A percentile compares a stretch with the other conserved stretches of the same genome.
Evolutionary conservation across 2,888 invertebrate species (phyloP).

Genomic region (Parnassius orleans): DNA sequence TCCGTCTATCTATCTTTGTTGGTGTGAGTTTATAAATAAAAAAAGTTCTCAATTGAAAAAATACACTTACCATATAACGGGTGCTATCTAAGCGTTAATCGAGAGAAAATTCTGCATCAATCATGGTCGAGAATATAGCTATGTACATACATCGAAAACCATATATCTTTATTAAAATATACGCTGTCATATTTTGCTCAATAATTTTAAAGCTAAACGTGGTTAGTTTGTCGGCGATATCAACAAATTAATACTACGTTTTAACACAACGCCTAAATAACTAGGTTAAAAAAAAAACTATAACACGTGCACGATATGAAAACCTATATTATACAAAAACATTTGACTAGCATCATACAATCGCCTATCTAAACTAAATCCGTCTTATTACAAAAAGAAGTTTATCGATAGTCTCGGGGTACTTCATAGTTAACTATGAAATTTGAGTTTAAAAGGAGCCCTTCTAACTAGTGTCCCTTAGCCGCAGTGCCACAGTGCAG

Average conservation of each 20-base stretch:
- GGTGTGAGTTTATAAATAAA: no score
- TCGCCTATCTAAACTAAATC: slow-evolving; percentile 10
- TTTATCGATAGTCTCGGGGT: no score
- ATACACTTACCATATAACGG: neutral
- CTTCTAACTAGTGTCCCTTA: no score
- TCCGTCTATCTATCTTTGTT: no score
- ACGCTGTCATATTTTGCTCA: slow-evolving; percentile 8
- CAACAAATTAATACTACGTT: slow-evolving; percentile 2
- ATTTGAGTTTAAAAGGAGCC: no score
- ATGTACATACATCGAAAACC: slow-evolving; percentile 8
- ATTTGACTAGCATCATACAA: slow-evolving; percentile 4
- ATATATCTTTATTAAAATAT: slow-evolving; percentile 20
- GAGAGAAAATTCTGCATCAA: neutral
- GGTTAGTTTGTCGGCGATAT: neutral
- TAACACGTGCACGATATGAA: neutral
- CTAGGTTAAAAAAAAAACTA: neutral
- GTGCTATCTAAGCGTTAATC: neutral
- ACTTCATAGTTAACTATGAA: no score
- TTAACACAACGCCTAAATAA: neutral
- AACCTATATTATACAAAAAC: neutral
- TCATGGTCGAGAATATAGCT: neutral
- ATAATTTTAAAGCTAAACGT: neutral
- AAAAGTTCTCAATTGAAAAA: neutral
- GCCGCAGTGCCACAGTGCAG: no score
- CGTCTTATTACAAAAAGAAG: no score